phyloP scores from a whole-genome alignment of 2,113 vertebrate species.

The Meleagris gallopavo region DNA sequence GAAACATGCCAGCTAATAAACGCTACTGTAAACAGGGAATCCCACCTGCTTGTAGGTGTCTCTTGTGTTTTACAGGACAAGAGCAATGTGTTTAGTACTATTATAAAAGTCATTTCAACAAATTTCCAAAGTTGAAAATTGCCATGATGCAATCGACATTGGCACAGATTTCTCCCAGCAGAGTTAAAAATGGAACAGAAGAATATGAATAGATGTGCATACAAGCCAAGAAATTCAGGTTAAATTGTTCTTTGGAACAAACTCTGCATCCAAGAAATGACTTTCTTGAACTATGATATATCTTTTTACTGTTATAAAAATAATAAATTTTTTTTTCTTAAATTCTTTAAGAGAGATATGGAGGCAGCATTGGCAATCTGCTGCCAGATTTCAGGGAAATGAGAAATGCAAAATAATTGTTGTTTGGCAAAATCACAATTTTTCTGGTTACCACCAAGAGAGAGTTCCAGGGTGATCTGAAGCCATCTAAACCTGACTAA shows the following conservation, averaged over 20 bases:
- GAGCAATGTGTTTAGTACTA: background rate
- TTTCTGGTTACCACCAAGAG: background rate
- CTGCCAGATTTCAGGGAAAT: background rate
- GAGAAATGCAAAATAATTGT: fast-evolving
- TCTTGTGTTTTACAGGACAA: background rate
- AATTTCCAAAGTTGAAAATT: background rate
- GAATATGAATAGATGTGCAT: background rate
- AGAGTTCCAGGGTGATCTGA: background rate
- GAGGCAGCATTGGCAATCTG: background rate
- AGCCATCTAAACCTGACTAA: background rate
- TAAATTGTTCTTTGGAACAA: background rate
- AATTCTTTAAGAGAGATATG: background rate
- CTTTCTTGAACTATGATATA: background rate
- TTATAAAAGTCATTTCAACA: background rate
- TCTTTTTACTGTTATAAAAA: background rate
- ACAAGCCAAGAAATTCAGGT: background rate
- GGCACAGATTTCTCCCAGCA: background rate
- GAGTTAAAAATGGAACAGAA: background rate
- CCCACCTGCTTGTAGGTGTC: slow-evolving; percentile 20
- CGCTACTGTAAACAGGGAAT: background rate
- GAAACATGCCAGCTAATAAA: slow-evolving; percentile 7
- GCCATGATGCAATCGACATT: background rate
- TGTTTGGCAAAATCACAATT: background rate
- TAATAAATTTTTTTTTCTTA: too few relatives aligned
- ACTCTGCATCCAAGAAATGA: background rate